Percentiles rank a stretch among this genome's conserved stretches.
Conservation (phyloP, 2,888 invertebrate species). For the Chrysodeixis includens region DNA sequence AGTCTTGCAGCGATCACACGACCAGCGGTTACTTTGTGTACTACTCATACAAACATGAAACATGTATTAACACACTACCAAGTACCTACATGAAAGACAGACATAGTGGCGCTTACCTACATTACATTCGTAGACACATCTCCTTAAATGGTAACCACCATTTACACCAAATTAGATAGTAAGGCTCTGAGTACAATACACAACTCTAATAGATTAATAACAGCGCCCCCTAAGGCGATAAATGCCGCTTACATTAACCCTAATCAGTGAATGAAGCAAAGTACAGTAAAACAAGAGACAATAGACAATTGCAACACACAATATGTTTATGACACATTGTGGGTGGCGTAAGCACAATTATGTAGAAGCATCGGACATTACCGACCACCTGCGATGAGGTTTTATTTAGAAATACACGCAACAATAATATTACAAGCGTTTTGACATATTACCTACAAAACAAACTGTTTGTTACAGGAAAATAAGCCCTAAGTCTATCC, state of each 20-base stretch:
- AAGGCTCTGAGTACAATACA: background rate
- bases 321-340: slow-evolving; percentile 51
- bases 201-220: background rate
- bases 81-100: background rate
- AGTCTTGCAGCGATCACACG: background rate
- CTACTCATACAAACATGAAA: background rate
- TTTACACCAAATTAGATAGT: background rate
- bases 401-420: slow-evolving; percentile 7
- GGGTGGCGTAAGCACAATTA: slow-evolving; percentile 25
- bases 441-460: slow-evolving; percentile 1
- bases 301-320: slow-evolving; percentile 47
- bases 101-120: background rate
- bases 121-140: background rate
- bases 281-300: slow-evolving; percentile 42
- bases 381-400: slow-evolving; percentile 40
- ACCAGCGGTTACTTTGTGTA: background rate
- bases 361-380: slow-evolving; percentile 8
- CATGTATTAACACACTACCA: no score
- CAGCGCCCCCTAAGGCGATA: slow-evolving; percentile 21
- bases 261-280: slow-evolving; percentile 47
- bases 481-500: background rate
- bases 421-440: background rate
- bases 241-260: slow-evolving; percentile 35
- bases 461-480: background rate
- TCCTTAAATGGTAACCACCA: background rate